Evolutionary conservation across 2,113 vertebrate species (phyloP).

Genomic region (Pollachius pollachius): DNA sequence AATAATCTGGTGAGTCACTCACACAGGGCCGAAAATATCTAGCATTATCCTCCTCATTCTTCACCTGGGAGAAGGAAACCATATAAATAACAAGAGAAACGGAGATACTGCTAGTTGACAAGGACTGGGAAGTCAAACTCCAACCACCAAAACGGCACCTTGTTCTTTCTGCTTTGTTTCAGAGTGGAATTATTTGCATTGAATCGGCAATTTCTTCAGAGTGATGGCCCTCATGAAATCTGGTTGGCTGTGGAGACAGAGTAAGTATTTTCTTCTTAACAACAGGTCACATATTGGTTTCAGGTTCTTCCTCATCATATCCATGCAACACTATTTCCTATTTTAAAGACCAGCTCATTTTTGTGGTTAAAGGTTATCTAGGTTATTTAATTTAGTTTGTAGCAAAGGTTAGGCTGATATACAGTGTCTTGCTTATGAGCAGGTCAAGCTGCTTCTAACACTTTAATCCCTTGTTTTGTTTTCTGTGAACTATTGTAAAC

Average conservation of each 20-base stretch:
- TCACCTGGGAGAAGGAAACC: background rate
- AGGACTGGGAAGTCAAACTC: background rate
- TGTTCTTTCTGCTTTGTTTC: background rate
- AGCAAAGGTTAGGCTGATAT: too few species aligned
- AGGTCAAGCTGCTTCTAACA: too few species aligned
- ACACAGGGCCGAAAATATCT: conserved; percentile 14
- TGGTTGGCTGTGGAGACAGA: conserved; percentile 94
- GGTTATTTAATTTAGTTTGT: too few species aligned
- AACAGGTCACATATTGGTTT: background rate
- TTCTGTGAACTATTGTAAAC: too few species aligned
- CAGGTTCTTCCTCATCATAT: too few species aligned
- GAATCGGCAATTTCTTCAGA: background rate
- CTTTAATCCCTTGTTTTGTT: too few species aligned
- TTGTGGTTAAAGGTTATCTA: too few species aligned
- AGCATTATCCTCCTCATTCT: conserved; percentile 32
- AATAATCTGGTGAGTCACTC: conserved; percentile 58
- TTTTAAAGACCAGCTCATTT: too few species aligned
- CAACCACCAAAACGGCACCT: background rate
- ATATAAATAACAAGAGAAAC: background rate
- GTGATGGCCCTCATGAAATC: conserved; percentile 88
- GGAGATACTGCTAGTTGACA: background rate
- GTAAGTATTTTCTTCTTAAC: conserved; percentile 73
- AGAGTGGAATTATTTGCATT: conserved; percentile 10
- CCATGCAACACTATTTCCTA: too few species aligned
- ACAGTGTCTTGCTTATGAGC: too few species aligned